A percentile compares a stretch with the other conserved stretches of the same genome.
phyloP scores from a whole-genome alignment of 1,140 invertebrate species.

The Drosophila navojoa region DNA sequence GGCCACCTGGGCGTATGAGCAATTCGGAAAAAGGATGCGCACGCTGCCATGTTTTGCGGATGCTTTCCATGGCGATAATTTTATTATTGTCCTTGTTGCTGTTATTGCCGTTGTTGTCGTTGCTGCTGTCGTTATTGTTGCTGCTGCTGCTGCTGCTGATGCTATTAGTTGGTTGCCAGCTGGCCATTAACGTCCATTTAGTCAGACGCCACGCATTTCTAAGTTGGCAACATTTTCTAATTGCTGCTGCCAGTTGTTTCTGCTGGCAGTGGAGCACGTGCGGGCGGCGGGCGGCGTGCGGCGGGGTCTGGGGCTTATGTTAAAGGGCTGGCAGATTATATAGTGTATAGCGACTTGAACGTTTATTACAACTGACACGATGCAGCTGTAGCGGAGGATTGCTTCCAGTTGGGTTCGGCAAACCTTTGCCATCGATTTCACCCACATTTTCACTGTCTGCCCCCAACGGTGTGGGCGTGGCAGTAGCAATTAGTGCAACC shows the following conservation, averaged over 20 bases:
- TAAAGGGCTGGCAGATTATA: neutral
- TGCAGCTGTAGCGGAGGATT: neutral
- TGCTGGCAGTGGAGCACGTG: neutral
- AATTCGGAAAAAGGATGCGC: conserved; percentile 51
- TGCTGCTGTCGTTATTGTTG: conserved; percentile 39
- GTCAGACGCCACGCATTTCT: conserved; percentile 77
- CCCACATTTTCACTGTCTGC: conserved; percentile 29
- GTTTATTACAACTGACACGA: conserved; percentile 73
- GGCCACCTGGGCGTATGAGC: conserved; percentile 73
- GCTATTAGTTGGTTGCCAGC: conserved; percentile 76
- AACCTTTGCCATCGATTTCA: conserved; percentile 58
- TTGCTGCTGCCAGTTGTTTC: conserved; percentile 61
- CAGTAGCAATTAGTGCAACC: conserved; percentile 76
- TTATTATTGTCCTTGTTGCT: conserved; percentile 61
- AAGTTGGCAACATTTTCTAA: conserved; percentile 79
- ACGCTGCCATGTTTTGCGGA: conserved; percentile 18
- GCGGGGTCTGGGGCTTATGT: neutral
- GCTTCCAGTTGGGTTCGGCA: neutral
- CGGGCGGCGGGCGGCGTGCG: too few relatives aligned
- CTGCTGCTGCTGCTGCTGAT: conserved; percentile 25
- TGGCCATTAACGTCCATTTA: conserved; percentile 81
- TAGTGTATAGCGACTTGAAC: conserved; percentile 55
- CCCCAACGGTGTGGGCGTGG: conserved; percentile 25
- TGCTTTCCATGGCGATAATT: conserved; percentile 59
- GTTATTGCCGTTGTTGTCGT: conserved; percentile 18